phyloP scores from a whole-genome alignment of 1,140 invertebrate species.

The Drosophila busckii region DNA sequence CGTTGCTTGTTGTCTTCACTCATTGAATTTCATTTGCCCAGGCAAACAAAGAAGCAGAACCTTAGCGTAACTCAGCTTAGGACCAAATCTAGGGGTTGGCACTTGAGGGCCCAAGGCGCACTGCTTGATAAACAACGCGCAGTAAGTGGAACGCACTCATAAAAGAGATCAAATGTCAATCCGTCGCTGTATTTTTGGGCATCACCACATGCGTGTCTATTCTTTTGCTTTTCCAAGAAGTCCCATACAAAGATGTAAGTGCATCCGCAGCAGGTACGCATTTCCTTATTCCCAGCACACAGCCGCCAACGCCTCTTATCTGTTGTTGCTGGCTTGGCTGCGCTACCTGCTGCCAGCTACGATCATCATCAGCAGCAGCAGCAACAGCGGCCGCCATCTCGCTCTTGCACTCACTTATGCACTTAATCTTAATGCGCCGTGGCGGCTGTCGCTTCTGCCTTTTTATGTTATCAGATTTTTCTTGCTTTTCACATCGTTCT shows the following conservation, averaged over 20 bases:
- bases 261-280: constrained; percentile 56
- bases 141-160: constrained; percentile 51
- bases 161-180: constrained; percentile 77
- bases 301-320: constrained; percentile 16
- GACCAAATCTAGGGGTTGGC: constrained; percentile 34
- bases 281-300: constrained; percentile 50
- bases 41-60: constrained; percentile 2
- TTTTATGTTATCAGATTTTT: constrained; percentile 68
- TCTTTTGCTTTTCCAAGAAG: constrained; percentile 60
- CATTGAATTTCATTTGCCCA: constrained; percentile 19
- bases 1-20: background rate
- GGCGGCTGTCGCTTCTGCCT: constrained; percentile 73
- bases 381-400: background rate
- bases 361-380: background rate
- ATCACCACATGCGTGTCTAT: constrained; percentile 40
- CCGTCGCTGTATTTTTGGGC: constrained; percentile 17
- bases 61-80: background rate
- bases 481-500: constrained; percentile 60
- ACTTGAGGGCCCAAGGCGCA: constrained; percentile 19
- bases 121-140: constrained; percentile 29
- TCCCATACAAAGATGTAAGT: constrained; percentile 72
- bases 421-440: constrained; percentile 70
- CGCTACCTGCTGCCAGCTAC: no score
- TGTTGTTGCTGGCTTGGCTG: constrained; percentile 24
- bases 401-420: background rate